A percentile compares a stretch with the other conserved stretches of the same genome.
Evolutionary conservation across 1,140 invertebrate genomes (phyloP).

Genomic region (Mycetomoellerius zeteki): DNA sequence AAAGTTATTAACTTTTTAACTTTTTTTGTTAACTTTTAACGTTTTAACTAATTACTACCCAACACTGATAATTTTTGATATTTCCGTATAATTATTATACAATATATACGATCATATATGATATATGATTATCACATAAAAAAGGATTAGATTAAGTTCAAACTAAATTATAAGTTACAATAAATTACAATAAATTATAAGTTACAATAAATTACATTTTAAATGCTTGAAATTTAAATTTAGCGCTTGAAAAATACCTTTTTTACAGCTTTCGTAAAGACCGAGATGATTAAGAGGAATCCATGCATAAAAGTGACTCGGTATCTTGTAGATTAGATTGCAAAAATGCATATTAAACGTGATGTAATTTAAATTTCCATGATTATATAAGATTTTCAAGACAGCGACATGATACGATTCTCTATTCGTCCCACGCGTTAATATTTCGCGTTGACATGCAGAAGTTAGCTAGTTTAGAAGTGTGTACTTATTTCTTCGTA

Average conservation of each 20-base stretch:
- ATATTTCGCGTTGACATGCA: constrained; percentile 47
- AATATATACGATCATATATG: not conserved
- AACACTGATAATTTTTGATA: too few species aligned
- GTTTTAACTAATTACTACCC: too few species aligned
- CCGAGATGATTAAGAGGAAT: not conserved
- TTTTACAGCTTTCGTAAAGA: not conserved
- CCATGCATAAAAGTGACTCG: not conserved
- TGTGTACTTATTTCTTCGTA: too few species aligned
- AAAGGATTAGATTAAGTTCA: not conserved
- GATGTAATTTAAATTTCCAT: constrained; percentile 17
- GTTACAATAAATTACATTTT: not conserved
- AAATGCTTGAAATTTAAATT: not conserved
- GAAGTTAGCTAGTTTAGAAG: constrained; percentile 10
- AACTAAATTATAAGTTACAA: not conserved
- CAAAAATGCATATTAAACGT: not conserved
- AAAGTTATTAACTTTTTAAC: too few species aligned
- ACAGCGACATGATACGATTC: constrained; percentile 7
- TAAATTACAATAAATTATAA: not conserved
- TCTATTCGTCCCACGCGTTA: not conserved
- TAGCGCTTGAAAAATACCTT: not conserved
- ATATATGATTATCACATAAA: not conserved
- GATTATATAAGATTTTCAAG: constrained; percentile 47
- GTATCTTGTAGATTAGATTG: constrained; percentile 3
- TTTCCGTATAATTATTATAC: not conserved
- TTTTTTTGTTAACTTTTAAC: too few species aligned